A percentile compares a stretch with the other conserved stretches of the same genome.
These are phyloP conservation scores for Camelus dromedarius DNA, from an alignment of 2,113 vertebrate species.

Conservation along the genomic window DNA sequence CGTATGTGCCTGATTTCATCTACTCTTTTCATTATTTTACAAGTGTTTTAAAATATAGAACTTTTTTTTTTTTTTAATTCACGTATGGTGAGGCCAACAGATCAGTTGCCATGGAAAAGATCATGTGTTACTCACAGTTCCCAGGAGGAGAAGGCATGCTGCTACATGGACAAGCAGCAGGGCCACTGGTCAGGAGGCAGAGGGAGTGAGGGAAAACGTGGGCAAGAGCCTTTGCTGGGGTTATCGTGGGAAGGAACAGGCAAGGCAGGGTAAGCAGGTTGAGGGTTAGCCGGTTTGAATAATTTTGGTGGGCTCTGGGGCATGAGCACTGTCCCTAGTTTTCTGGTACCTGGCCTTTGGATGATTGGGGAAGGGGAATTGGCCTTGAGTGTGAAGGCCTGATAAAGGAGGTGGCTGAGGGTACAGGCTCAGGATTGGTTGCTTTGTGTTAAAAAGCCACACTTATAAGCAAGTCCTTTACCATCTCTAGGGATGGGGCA, in stretches of 20 bases:
- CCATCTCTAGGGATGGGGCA: not conserved
- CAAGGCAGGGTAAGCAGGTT: not conserved
- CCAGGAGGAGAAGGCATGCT: not conserved
- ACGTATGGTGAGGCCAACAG: not conserved
- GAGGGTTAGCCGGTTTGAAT: not conserved
- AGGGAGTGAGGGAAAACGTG: not conserved
- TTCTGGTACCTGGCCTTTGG: not conserved
- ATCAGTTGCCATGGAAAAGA: not conserved
- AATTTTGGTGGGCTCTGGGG: not conserved
- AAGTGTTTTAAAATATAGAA: not conserved
- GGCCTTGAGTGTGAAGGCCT: not conserved
- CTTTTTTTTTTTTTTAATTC: conserved; percentile 26
- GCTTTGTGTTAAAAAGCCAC: not conserved
- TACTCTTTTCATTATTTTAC: not conserved
- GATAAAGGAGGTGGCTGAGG: not conserved
- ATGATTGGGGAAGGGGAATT: not conserved
- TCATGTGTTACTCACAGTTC: not conserved
- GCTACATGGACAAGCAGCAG: not conserved
- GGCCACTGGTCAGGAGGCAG: not conserved
- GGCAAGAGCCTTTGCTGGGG: not conserved
- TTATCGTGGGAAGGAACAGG: not conserved
- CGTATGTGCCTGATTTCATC: not conserved
- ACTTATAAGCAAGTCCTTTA: not conserved
- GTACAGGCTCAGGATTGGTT: not conserved
- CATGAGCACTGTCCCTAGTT: not conserved